phyloP scores from a whole-genome alignment of 2,888 invertebrate species.

The Chloroclystis v-ata region DNA sequence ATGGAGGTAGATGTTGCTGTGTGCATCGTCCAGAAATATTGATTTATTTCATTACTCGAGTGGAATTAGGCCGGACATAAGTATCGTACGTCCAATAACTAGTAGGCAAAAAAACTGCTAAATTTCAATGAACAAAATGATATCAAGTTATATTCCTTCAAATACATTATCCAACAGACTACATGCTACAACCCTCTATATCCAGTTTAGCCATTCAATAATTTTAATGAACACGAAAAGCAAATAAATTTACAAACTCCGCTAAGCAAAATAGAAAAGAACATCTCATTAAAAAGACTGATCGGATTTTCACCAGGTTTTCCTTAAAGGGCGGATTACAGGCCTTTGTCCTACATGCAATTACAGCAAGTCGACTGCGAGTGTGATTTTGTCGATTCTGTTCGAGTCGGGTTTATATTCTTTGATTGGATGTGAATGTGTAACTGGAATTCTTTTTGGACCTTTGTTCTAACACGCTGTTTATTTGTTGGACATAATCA shows the following conservation, averaged over 20 bases:
- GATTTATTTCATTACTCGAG: too few relatives aligned
- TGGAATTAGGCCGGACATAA: too few relatives aligned
- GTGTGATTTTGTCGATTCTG: constrained; percentile 40
- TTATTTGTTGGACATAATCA: too few relatives aligned
- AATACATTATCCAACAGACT: too few relatives aligned
- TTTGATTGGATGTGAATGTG: constrained; percentile 3
- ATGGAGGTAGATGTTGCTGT: too few relatives aligned
- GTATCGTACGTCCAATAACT: too few relatives aligned
- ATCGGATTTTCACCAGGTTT: constrained; percentile 32
- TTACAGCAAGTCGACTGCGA: constrained; percentile 44
- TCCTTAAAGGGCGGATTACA: constrained; percentile 25
- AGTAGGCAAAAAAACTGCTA: too few relatives aligned
- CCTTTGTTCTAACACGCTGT: too few relatives aligned
- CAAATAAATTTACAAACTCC: constrained; percentile 14
- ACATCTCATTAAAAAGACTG: constrained; percentile 35
- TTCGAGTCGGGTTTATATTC: constrained; percentile 14
- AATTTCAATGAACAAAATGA: too few relatives aligned
- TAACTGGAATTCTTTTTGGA: neutral
- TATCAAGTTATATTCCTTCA: too few relatives aligned
- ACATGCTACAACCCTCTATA: neutral
- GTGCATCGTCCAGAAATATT: too few relatives aligned
- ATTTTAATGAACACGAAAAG: constrained; percentile 10
- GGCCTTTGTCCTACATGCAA: constrained; percentile 41
- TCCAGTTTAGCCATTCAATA: neutral
- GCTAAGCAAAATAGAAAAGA: constrained; percentile 25